Conservation (phyloP, 2,113 vertebrate genomes). For the Corythoichthys intestinalis region DNA sequence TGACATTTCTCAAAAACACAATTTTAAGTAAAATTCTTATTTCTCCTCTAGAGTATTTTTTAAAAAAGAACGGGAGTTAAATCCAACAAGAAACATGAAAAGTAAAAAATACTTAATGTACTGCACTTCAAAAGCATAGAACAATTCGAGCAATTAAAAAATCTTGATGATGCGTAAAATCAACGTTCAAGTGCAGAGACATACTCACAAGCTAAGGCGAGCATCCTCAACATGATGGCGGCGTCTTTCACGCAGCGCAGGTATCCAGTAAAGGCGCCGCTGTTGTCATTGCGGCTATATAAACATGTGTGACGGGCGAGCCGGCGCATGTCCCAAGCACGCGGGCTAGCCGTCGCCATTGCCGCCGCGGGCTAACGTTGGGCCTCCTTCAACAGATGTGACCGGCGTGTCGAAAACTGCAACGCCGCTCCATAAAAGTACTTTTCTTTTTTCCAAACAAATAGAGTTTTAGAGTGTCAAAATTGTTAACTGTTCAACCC, state of each 20-base stretch:
- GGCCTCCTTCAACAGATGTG: constrained; percentile 54
- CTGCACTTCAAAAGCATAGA: background rate
- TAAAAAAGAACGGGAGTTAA: background rate
- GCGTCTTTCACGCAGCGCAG: constrained; percentile 23
- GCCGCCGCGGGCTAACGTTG: constrained; percentile 21
- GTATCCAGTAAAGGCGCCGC: constrained; percentile 21
- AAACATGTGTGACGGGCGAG: constrained; percentile 53
- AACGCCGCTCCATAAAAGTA: constrained; percentile 35
- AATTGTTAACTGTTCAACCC: too few relatives aligned
- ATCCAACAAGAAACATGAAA: background rate
- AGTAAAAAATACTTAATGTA: background rate
- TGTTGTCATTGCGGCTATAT: constrained; percentile 9
- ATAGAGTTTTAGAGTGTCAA: too few relatives aligned
- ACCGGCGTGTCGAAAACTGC: constrained; percentile 26
- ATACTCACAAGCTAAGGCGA: constrained; percentile 54
- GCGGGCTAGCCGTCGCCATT: constrained; percentile 1
- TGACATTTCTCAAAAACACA: background rate
- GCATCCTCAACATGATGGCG: constrained; percentile 48
- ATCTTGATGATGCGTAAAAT: background rate
- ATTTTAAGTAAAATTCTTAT: background rate
- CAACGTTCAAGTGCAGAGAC: background rate
- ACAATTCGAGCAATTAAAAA: background rate
- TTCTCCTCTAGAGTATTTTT: background rate
- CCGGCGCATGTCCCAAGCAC: constrained; percentile 41
- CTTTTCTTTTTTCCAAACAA: background rate